phyloP scores from a whole-genome alignment of 2,888 invertebrate species.

The Sarcophaga carnaria region DNA sequence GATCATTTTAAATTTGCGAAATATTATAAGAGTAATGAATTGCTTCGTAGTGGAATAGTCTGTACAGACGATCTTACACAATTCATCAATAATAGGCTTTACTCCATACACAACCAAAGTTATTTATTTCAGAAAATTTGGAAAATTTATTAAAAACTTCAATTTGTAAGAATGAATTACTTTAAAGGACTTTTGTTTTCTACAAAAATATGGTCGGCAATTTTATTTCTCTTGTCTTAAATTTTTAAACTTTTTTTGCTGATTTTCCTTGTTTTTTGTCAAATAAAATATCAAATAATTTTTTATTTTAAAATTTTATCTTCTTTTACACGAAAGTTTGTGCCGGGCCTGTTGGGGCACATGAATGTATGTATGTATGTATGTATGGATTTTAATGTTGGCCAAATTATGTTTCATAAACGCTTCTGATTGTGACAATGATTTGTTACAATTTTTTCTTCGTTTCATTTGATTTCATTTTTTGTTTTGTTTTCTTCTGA shows the following conservation, averaged over 20 bases:
- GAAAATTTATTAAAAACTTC: no score
- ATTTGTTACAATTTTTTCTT: slow-evolving; percentile 79
- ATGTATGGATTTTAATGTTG: slow-evolving; percentile 70
- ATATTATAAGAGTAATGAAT: no score
- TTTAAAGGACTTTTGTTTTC: slow-evolving; percentile 21
- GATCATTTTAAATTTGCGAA: no score
- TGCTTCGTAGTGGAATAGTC: no score
- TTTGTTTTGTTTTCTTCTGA: slow-evolving; percentile 21
- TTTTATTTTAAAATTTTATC: slow-evolving; percentile 30
- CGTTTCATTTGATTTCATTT: slow-evolving; percentile 48
- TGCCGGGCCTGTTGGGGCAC: no score
- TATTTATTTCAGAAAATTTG: no score
- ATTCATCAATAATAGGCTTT: no score
- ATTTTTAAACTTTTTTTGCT: no score
- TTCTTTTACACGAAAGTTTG: background rate
- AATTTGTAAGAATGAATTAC: background rate
- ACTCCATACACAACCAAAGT: no score
- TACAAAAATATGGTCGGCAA: slow-evolving; percentile 61
- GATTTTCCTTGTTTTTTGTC: slow-evolving; percentile 23
- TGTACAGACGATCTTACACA: no score
- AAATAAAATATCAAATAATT: slow-evolving; percentile 58
- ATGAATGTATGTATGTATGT: background rate
- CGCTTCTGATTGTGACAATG: slow-evolving; percentile 79
- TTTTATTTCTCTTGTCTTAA: slow-evolving; percentile 62
- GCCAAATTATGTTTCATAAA: slow-evolving; percentile 80